Conservation (phyloP, 1,140 invertebrate genomes). For the Drosophila carrolli region DNA sequence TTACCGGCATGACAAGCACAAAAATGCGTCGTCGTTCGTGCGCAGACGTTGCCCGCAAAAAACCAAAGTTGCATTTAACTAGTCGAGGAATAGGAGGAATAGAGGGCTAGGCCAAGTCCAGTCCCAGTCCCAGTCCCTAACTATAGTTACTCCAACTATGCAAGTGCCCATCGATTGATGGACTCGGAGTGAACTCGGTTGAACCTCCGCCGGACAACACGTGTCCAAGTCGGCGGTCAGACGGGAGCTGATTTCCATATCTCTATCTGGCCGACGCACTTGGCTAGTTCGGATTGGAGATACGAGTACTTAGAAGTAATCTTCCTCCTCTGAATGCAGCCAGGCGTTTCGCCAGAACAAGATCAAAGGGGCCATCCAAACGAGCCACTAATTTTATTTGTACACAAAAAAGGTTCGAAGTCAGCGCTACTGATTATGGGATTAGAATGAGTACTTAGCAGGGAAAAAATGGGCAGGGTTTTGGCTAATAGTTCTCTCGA, state of each 20-base stretch:
- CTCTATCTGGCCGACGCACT: conserved; percentile 54
- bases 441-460: neutral
- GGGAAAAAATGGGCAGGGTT: neutral
- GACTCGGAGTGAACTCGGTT: conserved; percentile 57
- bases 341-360: conserved; percentile 43
- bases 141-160: conserved; percentile 49
- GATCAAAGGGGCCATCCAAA: conserved; percentile 19
- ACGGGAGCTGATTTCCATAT: conserved; percentile 65
- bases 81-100: conserved; percentile 52
- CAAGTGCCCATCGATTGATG: conserved; percentile 69
- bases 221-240: conserved; percentile 49
- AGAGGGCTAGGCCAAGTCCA: conserved; percentile 49
- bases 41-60: conserved; percentile 64
- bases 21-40: conserved; percentile 79
- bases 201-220: conserved; percentile 60
- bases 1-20: conserved; percentile 84
- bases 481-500: no score
- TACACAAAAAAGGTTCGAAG: conserved; percentile 2
- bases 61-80: conserved; percentile 74
- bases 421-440: neutral
- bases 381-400: conserved; percentile 40
- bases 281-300: conserved; percentile 32
- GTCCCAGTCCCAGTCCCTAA: conserved; percentile 10
- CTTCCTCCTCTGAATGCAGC: conserved; percentile 38
- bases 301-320: conserved; percentile 28